Evolutionary conservation across 2,888 invertebrate species (phyloP), one percentile per base, ranked within the genome.

Genomic region (Tetranychus truncatus): DNA sequence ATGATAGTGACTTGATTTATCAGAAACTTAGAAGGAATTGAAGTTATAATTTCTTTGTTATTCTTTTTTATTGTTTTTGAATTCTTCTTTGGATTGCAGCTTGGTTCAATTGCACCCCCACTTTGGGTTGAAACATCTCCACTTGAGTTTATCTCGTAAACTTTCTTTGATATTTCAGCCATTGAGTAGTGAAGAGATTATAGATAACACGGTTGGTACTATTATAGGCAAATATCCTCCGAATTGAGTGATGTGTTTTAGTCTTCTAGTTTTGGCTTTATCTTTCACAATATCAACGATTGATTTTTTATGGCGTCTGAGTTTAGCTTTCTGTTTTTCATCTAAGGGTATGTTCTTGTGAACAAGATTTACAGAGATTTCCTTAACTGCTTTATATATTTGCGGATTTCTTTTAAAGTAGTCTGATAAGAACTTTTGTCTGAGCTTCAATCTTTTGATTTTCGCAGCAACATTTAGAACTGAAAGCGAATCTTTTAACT

Each of bases 211-310:
- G 6, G 71, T 72, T n/a, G 76, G 76, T 3, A 76, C n/a, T 9
- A 77, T 6, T 1, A 72, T 7, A 2, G 75, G 76, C 65, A 77
- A 45, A 45, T 75, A 76, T 8, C 76, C 75, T 45, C 76, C 78
- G 1, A 20, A 75, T 46, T 76, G 77, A 6, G 75, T 75, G 6
- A 76, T 4, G 15, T 44, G 65, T 46, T 15, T 1, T 20, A 18
- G 7, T 6, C 45, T 7, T 1, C 24, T 34, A 1, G 20, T 72
- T 21, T 72, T n/a, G 5, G 24, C 21, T 55, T n/a, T 66, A 8
- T 45, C 2, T 3, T 44, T 1, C 8, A 15, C 66, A 6, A 11
- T 20, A 4, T 18, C n/a, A 7, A 21, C 15, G 71, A 44, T 7
- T 18, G 18, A 6, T 6, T 5, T 4, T 9, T 44, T 20, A 65